Evolutionary conservation across 2,797 vertebrate species (phyloP).

Genomic region (Aselliscus stoliczkanus): DNA sequence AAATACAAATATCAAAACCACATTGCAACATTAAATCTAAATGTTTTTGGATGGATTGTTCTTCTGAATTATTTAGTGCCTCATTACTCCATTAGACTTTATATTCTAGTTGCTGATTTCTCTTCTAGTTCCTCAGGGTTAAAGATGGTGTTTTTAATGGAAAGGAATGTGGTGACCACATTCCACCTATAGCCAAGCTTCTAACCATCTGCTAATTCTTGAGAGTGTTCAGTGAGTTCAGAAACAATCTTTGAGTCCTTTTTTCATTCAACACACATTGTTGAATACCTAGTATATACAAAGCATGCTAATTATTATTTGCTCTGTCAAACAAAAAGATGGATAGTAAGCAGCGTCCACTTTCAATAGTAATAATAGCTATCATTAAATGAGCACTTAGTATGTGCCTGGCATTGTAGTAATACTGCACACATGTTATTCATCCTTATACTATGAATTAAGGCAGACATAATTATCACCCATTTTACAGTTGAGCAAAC

Average conservation of each 20-base stretch:
- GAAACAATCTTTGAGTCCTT: background rate
- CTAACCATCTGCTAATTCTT: background rate
- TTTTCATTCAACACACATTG: background rate
- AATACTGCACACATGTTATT: background rate
- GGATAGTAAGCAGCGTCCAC: background rate
- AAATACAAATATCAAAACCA: conserved; percentile 12
- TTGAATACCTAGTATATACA: background rate
- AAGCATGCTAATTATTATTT: conserved; percentile 6
- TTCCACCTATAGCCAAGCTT: background rate
- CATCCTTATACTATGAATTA: background rate
- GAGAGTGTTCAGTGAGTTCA: background rate
- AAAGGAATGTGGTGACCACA: background rate
- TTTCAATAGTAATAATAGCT: background rate
- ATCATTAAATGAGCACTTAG: background rate
- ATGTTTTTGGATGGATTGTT: background rate
- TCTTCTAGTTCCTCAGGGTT: background rate
- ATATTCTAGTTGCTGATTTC: background rate
- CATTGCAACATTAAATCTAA: background rate
- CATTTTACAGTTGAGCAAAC: background rate
- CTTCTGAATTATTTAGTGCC: background rate
- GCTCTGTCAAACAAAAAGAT: background rate
- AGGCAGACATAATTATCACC: background rate
- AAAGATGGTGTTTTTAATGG: background rate
- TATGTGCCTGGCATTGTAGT: background rate
- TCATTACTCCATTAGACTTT: background rate